Percentiles rank a stretch among this genome's conserved stretches.
These are phyloP conservation scores for Drosophila mimetica DNA, from an alignment of 2,888 invertebrate species.

Conservation along the genomic window DNA sequence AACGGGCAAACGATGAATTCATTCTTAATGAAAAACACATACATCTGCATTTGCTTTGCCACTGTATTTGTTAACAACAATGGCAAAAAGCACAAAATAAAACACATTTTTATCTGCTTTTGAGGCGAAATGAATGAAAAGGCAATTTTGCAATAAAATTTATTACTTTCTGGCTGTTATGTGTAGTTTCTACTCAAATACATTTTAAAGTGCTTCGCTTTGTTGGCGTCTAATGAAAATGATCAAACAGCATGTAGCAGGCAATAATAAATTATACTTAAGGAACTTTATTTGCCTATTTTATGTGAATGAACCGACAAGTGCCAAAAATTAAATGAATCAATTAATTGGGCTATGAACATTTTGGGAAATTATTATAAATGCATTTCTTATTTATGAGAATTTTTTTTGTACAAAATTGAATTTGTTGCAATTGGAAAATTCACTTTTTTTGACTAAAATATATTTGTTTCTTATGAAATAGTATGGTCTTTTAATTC, in stretches of 20 bases:
- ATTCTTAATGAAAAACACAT: constrained; percentile 70
- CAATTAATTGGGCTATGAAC: constrained; percentile 1
- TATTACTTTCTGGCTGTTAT: constrained; percentile 31
- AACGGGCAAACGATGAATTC: constrained; percentile 51
- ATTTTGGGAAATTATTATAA: not conserved
- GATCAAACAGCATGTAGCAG: constrained; percentile 23
- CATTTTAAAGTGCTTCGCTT: constrained; percentile 12
- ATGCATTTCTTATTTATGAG: not conserved
- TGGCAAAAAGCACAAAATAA: constrained; percentile 20
- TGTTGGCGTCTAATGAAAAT: constrained; percentile 20
- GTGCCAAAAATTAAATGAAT: not conserved
- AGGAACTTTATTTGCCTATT: constrained; percentile 10
- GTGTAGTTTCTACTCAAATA: constrained; percentile 43
- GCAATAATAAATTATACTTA: constrained; percentile 19
- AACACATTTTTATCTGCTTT: constrained; percentile 66
- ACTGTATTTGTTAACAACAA: constrained; percentile 46
- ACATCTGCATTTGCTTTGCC: constrained; percentile 2
- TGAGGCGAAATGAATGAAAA: constrained; percentile 44
- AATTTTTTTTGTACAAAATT: too few relatives aligned
- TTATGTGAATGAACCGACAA: constrained; percentile 9
- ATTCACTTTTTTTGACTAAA: too few relatives aligned
- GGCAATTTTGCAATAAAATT: constrained; percentile 41
- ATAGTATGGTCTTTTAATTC: too few relatives aligned
- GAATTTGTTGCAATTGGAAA: not conserved
- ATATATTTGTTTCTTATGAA: too few relatives aligned